Conservation (phyloP, 2,888 invertebrate genomes). For the Stenotaenia linearis region DNA sequence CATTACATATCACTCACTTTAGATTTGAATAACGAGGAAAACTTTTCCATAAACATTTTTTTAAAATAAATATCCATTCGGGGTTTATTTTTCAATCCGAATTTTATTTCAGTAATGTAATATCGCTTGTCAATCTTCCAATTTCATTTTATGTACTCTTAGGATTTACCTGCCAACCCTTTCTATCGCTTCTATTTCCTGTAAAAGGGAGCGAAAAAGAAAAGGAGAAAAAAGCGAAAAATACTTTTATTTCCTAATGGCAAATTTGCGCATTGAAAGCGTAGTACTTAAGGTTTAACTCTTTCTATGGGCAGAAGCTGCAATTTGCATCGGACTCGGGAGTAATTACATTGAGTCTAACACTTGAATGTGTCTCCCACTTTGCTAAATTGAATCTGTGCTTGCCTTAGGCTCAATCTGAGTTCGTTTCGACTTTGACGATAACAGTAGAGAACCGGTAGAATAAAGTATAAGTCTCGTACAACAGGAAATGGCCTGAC, state of each 20-base stretch:
- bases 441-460: not conserved
- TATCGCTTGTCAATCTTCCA: conserved; percentile 4
- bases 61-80: not conserved
- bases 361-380: conserved; percentile 24
- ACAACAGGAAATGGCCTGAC: conserved; percentile 15
- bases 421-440: conserved; percentile 13
- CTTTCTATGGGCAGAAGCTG: conserved; percentile 17
- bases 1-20: not conserved
- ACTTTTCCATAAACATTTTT: not conserved
- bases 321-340: conserved; percentile 10
- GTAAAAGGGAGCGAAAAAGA: not conserved
- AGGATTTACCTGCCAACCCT: not conserved
- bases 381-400: conserved; percentile 15
- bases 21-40: not conserved
- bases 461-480: conserved; percentile 8
- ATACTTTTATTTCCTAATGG: conserved; percentile 17
- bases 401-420: conserved; percentile 5
- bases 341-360: conserved; percentile 26
- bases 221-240: not conserved
- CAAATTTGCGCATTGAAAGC: conserved; percentile 17
- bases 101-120: not conserved
- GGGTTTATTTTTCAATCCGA: not conserved
- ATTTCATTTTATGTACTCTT: conserved; percentile 3
- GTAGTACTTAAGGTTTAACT: conserved; percentile 21
- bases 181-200: conserved; percentile 19